Conservation (phyloP, 2,888 invertebrate species). For the Dolichomitus sp. region DNA sequence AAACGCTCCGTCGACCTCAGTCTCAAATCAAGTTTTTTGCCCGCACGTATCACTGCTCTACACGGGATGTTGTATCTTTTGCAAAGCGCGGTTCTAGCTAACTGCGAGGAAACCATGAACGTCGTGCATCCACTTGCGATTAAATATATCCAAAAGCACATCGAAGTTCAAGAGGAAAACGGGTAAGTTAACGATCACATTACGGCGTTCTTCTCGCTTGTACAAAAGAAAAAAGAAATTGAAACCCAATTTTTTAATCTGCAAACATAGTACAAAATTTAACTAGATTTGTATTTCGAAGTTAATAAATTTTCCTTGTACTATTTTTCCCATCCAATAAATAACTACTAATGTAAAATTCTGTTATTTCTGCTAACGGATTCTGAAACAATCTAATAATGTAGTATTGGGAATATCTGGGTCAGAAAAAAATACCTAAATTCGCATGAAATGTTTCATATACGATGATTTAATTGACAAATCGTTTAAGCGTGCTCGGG, state of each 20-base stretch:
- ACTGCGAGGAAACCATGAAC: constrained; percentile 87
- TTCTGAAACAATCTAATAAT: no score
- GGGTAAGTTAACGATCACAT: constrained; percentile 78
- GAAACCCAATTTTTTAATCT: no score
- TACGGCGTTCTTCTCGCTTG: no score
- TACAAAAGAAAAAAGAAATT: background rate
- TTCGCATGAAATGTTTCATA: no score
- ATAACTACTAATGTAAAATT: no score
- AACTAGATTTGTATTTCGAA: no score
- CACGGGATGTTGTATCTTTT: constrained; percentile 90
- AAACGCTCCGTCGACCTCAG: constrained; percentile 88
- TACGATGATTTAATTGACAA: background rate
- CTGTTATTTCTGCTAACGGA: no score
- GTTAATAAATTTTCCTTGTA: no score
- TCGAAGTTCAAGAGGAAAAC: constrained; percentile 82
- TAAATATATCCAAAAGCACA: constrained; percentile 87
- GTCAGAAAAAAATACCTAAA: no score
- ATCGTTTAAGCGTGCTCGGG: constrained; percentile 66
- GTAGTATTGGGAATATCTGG: no score
- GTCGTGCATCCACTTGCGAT: constrained; percentile 87
- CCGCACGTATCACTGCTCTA: constrained; percentile 89
- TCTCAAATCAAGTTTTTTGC: constrained; percentile 89
- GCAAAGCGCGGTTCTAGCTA: constrained; percentile 87
- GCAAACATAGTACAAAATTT: no score
- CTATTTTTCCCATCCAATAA: no score